Conservation (phyloP, 64 coral and sea anemone genomes). For the Pachyseris speciosa region DNA sequence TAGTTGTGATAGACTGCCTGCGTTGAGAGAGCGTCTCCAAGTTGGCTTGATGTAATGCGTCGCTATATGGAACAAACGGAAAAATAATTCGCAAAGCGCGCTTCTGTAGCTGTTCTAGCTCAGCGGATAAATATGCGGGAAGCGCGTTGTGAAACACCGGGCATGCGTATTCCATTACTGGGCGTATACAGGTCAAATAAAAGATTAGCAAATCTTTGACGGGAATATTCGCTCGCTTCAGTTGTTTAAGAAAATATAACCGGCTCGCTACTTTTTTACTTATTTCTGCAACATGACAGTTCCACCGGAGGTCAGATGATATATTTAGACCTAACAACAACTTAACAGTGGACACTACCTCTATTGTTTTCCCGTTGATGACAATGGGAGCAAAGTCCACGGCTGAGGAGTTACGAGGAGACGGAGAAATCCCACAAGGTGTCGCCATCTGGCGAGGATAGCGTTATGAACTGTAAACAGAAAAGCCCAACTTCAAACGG, state of each 20-base stretch:
- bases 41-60: not conserved
- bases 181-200: constrained; percentile 33
- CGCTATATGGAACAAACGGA: constrained; percentile 4
- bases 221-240: constrained; percentile 29
- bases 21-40: not conserved
- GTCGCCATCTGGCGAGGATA: too few relatives aligned
- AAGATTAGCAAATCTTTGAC: constrained; percentile 36
- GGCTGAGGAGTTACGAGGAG: too few relatives aligned
- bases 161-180: constrained; percentile 40
- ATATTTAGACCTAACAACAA: constrained; percentile 35
- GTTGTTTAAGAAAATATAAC: constrained; percentile 32
- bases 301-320: constrained; percentile 8
- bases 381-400: too few relatives aligned
- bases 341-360: too few relatives aligned
- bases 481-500: too few relatives aligned
- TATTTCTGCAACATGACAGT: constrained; percentile 17
- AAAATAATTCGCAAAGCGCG: constrained; percentile 7
- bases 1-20: not conserved
- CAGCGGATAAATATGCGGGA: constrained; percentile 24
- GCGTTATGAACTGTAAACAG: too few relatives aligned
- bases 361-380: too few relatives aligned
- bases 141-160: constrained; percentile 38
- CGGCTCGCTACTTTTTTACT: constrained; percentile 11
- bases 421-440: too few relatives aligned
- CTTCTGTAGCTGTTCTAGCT: constrained; percentile 6